Base-by-base conservation (phyloP, 2,797 vertebrate genomes). In the Amniataba percoides region DNA sequence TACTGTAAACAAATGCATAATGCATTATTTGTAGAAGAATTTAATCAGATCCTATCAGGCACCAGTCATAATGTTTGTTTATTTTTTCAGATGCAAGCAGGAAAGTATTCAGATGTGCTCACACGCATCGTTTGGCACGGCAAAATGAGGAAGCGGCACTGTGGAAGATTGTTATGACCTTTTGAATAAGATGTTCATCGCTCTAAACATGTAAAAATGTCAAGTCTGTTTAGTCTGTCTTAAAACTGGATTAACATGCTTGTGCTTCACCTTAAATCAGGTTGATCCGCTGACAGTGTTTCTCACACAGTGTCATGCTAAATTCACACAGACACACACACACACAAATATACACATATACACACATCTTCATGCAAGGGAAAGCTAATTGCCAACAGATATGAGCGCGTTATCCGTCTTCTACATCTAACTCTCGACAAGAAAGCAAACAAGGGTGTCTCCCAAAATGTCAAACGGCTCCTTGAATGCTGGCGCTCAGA, bases 101-200 rank as follows among this genome's bases (percentile, higher is more conserved):
- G 7, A 45, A 43, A 23, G 25, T 19, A 55, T 48, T 76, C 6
- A 39, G 23, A 45, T 48, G 11, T 46, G 31, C 45, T 39, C 18
- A 21, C 2, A 15, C 23, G 63, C 48, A 25, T 59, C 25, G 19
- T n/a, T 70, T 5, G 34, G 59, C 43, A 58, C 67, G 51, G 34
- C 19, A 21, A 56, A 60, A 46, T 56, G 15, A 75, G 57, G 71
- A 66, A 68, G 13, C 31, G 40, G 40, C 12, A 23, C 5, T 31
- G 16, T 40, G 12, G 4, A 21, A 45, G 21, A 34, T n/a, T 55
- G 19, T 8, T 36, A 42, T 55, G 3, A 31, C 27, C 27, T 31
- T 31, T 31, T 5, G 27, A 31, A 31, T 31, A 31, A 31, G 27
- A 31, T 52, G 10, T 45, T 80, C 5, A 34, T 36, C 18, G 39